phyloP scores from a whole-genome alignment of 2,797 vertebrate genomes.

The Propithecus perrieri region DNA sequence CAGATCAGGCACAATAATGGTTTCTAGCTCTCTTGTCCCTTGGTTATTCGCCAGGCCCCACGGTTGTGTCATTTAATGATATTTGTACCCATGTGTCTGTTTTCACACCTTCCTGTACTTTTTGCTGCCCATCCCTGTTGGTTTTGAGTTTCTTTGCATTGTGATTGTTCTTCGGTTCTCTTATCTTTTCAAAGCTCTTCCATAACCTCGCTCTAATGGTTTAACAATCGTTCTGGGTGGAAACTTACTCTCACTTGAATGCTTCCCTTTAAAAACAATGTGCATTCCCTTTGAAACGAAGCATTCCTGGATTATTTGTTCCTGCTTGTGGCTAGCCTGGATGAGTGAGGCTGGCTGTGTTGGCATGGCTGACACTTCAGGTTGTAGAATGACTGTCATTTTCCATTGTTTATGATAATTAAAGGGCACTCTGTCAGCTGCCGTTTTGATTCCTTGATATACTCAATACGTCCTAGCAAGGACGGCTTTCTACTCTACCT shows the following conservation, averaged over 20 bases:
- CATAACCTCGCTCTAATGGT: slow-evolving; percentile 70
- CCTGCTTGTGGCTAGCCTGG: not conserved
- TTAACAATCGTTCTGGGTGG: slow-evolving; percentile 74
- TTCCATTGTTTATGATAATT: slow-evolving; percentile 3
- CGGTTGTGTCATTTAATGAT: slow-evolving; percentile 64
- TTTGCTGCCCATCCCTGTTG: slow-evolving; percentile 69
- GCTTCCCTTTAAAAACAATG: slow-evolving; percentile 61
- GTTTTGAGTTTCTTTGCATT: slow-evolving; percentile 75
- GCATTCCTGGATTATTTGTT: slow-evolving; percentile 87
- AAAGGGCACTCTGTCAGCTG: slow-evolving; percentile 55
- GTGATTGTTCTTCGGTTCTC: slow-evolving; percentile 32
- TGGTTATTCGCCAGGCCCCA: slow-evolving; percentile 68
- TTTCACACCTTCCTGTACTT: slow-evolving; percentile 54
- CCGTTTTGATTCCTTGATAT: slow-evolving; percentile 7
- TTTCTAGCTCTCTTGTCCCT: slow-evolving; percentile 51
- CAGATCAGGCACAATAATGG: slow-evolving; percentile 55
- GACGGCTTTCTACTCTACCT: slow-evolving; percentile 63
- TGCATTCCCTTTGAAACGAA: slow-evolving; percentile 79
- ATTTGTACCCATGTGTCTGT: slow-evolving; percentile 66
- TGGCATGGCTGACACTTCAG: slow-evolving; percentile 48
- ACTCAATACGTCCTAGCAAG: slow-evolving; percentile 54
- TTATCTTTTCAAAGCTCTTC: slow-evolving; percentile 67
- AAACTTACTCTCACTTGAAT: slow-evolving; percentile 82
- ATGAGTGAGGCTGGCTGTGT: slow-evolving; percentile 51
- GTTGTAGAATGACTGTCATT: slow-evolving; percentile 55